Conservation (phyloP, 2,113 vertebrate genomes). For the Stegostoma tigrinum region DNA sequence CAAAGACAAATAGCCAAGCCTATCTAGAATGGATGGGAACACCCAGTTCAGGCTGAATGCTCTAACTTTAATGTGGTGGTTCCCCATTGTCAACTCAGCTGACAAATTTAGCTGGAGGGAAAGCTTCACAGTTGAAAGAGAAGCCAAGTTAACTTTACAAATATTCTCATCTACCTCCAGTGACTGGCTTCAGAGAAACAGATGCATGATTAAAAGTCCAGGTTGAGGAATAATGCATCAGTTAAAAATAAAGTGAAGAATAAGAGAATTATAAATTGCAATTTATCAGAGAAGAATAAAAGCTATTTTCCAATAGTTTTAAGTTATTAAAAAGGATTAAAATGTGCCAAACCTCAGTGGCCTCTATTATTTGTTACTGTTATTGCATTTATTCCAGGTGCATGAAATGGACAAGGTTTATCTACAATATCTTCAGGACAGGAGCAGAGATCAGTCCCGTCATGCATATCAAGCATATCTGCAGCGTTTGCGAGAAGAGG, state of each 20-base stretch:
- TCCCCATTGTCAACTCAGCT: not conserved
- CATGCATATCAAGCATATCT: conserved; percentile 62
- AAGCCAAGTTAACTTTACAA: not conserved
- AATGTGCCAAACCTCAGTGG: not conserved
- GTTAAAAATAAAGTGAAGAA: not conserved
- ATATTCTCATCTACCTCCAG: not conserved
- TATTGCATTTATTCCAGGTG: conserved; percentile 46
- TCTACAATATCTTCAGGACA: conserved; percentile 65
- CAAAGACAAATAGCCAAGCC: not conserved
- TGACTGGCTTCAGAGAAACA: not conserved
- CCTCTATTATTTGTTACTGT: not conserved
- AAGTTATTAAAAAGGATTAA: not conserved
- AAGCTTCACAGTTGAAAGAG: not conserved
- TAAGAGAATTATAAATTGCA: not conserved
- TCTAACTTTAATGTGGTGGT: not conserved
- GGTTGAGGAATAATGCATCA: not conserved
- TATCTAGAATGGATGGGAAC: not conserved
- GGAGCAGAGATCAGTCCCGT: conserved; percentile 60
- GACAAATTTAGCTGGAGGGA: not conserved
- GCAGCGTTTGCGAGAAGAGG: conserved; percentile 60
- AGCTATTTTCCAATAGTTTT: not conserved
- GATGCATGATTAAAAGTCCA: not conserved
- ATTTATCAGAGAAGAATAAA: not conserved
- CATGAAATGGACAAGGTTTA: conserved; percentile 64
- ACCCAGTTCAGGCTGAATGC: not conserved